Evolutionary conservation across 1,140 invertebrate genomes (phyloP).

Genomic region (Polypedilum vanderplanki): DNA sequence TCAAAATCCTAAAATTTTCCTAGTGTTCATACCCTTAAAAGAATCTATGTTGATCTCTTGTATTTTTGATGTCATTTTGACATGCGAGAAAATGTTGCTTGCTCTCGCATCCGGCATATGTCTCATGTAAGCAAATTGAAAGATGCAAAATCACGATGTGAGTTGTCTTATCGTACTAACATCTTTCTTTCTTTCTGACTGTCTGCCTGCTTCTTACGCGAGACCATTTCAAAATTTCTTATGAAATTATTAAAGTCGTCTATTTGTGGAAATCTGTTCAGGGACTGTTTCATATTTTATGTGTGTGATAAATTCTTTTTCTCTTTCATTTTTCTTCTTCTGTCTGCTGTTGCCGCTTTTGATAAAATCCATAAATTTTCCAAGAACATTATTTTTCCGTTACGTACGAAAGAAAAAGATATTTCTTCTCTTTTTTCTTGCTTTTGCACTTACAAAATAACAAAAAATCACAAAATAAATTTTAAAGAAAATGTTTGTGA

Average conservation of each 20-base stretch:
- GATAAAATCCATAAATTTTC: conserved; percentile 28
- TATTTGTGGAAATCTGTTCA: too few relatives aligned
- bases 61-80: conserved; percentile 25
- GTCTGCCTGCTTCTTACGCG: neutral
- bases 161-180: neutral
- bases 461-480: conserved; percentile 27
- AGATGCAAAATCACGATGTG: neutral
- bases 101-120: conserved; percentile 9
- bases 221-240: too few relatives aligned
- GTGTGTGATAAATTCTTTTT: too few relatives aligned
- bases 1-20: conserved; percentile 17
- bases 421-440: neutral
- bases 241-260: too few relatives aligned
- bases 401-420: conserved; percentile 13
- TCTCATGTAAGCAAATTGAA: neutral
- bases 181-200: conserved; percentile 16
- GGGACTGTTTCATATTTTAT: too few relatives aligned
- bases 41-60: neutral
- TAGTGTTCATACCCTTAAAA: neutral
- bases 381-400: conserved; percentile 23
- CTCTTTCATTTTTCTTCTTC: too few relatives aligned
- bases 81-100: conserved; percentile 23
- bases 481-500: neutral
- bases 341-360: neutral
- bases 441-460: neutral